Base-by-base conservation (phyloP, 2,888 invertebrate genomes). In the Escarpia spicata region DNA sequence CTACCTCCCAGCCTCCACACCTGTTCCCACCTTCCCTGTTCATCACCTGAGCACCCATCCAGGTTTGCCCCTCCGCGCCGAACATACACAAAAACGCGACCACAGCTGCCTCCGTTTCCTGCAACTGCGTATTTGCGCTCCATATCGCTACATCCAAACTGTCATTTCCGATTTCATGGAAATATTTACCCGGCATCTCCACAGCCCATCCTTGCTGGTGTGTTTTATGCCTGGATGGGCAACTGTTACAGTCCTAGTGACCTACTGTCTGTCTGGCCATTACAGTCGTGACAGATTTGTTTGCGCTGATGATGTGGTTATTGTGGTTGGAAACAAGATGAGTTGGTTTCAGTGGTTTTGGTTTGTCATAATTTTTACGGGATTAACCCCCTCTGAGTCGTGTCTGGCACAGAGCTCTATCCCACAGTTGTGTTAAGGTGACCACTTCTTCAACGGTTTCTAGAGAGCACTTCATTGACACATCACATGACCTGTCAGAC, bases 1-100 rank as follows among this genome's bases (percentile, higher is more conserved):
- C 75, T 75, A 26, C 75, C 75, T 75, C 2, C 6, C 75, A 6
- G 26, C 19, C 4, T 15, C 75, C 75, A 19, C 75, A 75, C 75
- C 75, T 75, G 75, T 75, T 75, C 75, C 75, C 75, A 75, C 26
- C 75, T n/a, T 75, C n/a, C 75, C 75, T 26, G 75, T 75, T 75
- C 75, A 75, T 75, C n/a, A 75, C 75, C 75, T 75, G 19, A n/a
- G 4, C 19, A 19, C 75, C n/a, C 26, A 26, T 75, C 75, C 75
- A 75, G 75, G 75, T n/a, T 19, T 2, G 75, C 6, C 75, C 19
- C n/a, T 19, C n/a, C 75, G 3, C 75, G 15, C 9, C 19, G 19
- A 60, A 60, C 26, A 8, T 12, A 15, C 60, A 75, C 19, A 75
- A 75, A 75, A 75, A 19, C 75, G 19, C 26, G 19, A 75, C 75